Evolutionary conservation across 1,140 invertebrate species (phyloP), one percentile per base, ranked within the genome.

Genomic region (Marisa cornuarietis): DNA sequence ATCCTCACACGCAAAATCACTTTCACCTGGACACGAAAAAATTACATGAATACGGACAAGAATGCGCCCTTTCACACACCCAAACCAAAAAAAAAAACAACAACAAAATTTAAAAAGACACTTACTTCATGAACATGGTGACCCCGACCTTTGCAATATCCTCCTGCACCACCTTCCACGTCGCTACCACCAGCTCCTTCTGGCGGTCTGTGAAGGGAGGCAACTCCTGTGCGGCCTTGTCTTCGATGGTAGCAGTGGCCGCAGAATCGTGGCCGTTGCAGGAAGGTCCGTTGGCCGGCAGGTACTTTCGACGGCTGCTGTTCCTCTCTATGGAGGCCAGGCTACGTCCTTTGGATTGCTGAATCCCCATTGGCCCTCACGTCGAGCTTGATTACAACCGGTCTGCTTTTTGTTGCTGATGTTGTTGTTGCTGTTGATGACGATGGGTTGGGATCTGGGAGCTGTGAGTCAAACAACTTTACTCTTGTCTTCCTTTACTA

Each of bases 131-230:
- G 81, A 93, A 93, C 62, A 92, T 92, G 75, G 92, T 92, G 75
- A 93, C 92, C 10, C 93, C 93, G 22, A 93, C 92, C 83, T 90
- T 90, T 16, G 92, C 90, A 42, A 93, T 92, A 80, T 93, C 92
- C 58, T 90, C 89, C 83, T 93, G 92, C 26, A 93, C 85, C 16
- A 90, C 82, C 71, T 92, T 92, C 93, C 93, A 93, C 3, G 90
- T 91, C 26, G 90, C 87, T 4, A 88, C 82, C 5, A 93, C 88
- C 66, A 92, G 75, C 71, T 88, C 85, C 82, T 91, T 92, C 83
- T 93, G 91, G 66, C 86, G 85, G 42, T 92, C 91, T 1, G 89
- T 92, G 52, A 93, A 84, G 65, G 76, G 71, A 0, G 86, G 86
- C 71, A 79, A 69, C 69, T 79, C 76, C n/a, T 77, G 76, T n/a